Conservation (phyloP, 2,888 invertebrate genomes). For the Eurois occulta region DNA sequence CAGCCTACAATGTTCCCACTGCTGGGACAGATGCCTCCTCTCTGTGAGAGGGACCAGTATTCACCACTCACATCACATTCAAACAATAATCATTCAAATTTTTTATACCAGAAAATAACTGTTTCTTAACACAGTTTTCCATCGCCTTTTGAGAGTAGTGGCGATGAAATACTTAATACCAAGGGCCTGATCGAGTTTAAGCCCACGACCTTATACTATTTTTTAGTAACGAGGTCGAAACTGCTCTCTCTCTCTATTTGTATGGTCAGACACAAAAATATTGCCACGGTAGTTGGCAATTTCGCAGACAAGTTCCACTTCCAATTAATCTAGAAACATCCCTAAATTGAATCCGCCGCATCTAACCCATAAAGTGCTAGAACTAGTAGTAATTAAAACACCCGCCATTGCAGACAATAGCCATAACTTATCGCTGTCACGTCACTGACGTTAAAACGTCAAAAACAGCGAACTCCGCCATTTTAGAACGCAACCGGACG, state of each 20-base stretch:
- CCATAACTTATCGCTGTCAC: constrained; percentile 64
- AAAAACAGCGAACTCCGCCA: constrained; percentile 60
- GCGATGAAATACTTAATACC: not conserved
- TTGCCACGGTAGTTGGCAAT: not conserved
- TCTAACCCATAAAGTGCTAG: constrained; percentile 58
- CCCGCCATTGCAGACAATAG: constrained; percentile 58
- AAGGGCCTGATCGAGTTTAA: not conserved
- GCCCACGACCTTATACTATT: not conserved
- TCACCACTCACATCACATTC: not conserved
- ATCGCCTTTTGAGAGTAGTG: not conserved
- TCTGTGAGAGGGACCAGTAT: not conserved
- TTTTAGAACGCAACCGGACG: constrained; percentile 59
- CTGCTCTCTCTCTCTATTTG: not conserved
- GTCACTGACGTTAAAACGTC: constrained; percentile 66
- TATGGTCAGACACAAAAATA: not conserved
- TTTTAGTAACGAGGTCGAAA: not conserved
- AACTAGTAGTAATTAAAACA: constrained; percentile 64
- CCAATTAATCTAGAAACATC: constrained; percentile 29
- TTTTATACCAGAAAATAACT: not conserved
- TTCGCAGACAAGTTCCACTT: not conserved
- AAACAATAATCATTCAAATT: too few species aligned
- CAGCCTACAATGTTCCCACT: not conserved
- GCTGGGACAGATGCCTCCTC: not conserved
- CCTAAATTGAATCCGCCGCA: constrained; percentile 57
- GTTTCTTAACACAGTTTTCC: not conserved